phyloP scores from a whole-genome alignment of 2,888 invertebrate species.

The Athalia rosae region DNA sequence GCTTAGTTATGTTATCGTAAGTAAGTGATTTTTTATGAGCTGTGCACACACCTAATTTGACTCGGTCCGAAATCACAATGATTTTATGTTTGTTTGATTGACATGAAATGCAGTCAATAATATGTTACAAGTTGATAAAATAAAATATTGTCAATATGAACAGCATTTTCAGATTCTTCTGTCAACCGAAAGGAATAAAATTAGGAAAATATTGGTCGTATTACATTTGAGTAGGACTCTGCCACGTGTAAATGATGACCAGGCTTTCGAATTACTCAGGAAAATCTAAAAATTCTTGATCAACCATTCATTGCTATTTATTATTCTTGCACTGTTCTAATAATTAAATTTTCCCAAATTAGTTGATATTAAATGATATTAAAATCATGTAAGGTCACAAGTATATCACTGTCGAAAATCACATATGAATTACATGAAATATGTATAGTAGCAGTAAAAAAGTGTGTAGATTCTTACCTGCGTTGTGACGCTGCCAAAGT shows the following conservation, averaged over 20 bases:
- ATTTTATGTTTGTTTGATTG: too few relatives aligned
- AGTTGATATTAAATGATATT: background rate
- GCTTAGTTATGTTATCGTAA: too few relatives aligned
- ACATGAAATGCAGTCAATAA: too few relatives aligned
- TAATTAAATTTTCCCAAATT: constrained; percentile 16
- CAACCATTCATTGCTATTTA: background rate
- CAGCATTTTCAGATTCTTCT: constrained; percentile 11
- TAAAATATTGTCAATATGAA: background rate
- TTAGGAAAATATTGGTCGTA: constrained; percentile 5
- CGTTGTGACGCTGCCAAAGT: constrained; percentile 79
- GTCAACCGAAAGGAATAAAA: background rate
- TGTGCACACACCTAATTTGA: too few relatives aligned
- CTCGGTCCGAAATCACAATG: too few relatives aligned
- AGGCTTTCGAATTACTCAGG: constrained; percentile 12
- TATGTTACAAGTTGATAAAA: background rate
- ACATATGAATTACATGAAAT: background rate
- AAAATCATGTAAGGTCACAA: background rate
- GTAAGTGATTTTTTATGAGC: too few relatives aligned
- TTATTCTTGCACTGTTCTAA: background rate
- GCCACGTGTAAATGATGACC: background rate
- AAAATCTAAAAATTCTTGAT: constrained; percentile 22
- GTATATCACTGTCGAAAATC: background rate
- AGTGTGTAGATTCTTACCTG: constrained; percentile 60
- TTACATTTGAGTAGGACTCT: background rate
- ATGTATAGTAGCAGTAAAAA: background rate